Conservation (phyloP, 2,888 invertebrate genomes). For the Flexamia atlantica region DNA sequence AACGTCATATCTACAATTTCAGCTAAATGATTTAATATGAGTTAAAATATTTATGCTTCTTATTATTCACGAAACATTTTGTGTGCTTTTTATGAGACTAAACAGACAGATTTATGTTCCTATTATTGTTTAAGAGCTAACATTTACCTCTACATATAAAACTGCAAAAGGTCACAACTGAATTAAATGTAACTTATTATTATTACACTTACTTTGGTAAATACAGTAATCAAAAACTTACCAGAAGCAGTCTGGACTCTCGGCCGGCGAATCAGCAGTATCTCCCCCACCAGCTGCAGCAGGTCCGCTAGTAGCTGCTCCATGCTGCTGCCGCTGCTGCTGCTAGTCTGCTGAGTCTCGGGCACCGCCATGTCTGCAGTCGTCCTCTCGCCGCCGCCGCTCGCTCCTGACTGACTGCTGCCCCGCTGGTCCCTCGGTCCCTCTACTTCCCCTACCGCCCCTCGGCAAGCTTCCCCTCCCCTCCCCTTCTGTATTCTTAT, state of each 20-base stretch:
- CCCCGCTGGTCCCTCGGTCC: background rate
- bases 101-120: no score
- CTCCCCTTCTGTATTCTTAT: background rate
- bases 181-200: no score
- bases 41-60: no score
- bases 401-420: background rate
- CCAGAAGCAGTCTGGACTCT: constrained; percentile 37
- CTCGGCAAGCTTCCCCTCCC: background rate
- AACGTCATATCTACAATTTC: no score
- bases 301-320: constrained; percentile 38
- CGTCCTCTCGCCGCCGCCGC: background rate
- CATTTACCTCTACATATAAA: no score
- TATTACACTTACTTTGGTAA: no score
- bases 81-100: no score
- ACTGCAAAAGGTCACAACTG: no score
- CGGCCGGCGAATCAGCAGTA: constrained; percentile 42
- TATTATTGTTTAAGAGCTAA: no score
- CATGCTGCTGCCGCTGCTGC: constrained; percentile 13
- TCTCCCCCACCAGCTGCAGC: constrained; percentile 20
- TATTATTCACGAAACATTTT: no score
- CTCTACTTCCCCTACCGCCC: background rate
- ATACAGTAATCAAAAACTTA: background rate
- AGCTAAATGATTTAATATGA: no score
- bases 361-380: constrained; percentile 23
- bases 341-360: background rate